Conservation (phyloP, 2,113 vertebrate species). For the Melanocharis versteri region DNA sequence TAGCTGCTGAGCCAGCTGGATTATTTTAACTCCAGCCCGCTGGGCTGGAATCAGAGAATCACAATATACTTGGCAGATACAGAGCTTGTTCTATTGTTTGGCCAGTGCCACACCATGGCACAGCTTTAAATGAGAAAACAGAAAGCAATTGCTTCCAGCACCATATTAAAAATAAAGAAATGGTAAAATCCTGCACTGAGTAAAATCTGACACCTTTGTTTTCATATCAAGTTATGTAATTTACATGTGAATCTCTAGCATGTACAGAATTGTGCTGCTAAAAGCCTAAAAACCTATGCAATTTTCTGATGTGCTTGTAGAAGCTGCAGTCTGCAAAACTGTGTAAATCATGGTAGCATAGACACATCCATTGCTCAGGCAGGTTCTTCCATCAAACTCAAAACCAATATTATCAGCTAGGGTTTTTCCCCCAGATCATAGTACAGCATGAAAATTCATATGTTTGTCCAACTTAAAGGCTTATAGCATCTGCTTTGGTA, state of each 20-base stretch:
- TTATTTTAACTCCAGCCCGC: conserved; percentile 5
- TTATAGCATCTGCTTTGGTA: neutral
- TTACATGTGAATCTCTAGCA: neutral
- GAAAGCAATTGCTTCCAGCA: neutral
- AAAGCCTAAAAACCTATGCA: neutral
- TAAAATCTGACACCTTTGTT: neutral
- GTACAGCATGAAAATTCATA: neutral
- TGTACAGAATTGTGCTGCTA: neutral
- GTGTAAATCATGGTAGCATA: neutral
- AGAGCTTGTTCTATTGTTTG: neutral
- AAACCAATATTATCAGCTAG: neutral
- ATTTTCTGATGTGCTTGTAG: rapidly evolving
- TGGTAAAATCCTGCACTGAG: neutral
- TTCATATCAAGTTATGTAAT: neutral
- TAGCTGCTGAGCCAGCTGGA: neutral
- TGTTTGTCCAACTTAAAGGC: neutral
- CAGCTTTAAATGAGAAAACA: neutral
- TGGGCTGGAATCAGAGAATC: neutral
- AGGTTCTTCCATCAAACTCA: neutral
- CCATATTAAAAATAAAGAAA: neutral
- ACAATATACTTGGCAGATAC: neutral
- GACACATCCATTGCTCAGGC: neutral
- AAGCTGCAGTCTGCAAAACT: neutral
- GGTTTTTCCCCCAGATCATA: rapidly evolving
- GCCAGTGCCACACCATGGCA: neutral